Evolutionary conservation across 2,113 vertebrate species (phyloP), one percentile per base, ranked within the genome.

Genomic region (Parus major): DNA sequence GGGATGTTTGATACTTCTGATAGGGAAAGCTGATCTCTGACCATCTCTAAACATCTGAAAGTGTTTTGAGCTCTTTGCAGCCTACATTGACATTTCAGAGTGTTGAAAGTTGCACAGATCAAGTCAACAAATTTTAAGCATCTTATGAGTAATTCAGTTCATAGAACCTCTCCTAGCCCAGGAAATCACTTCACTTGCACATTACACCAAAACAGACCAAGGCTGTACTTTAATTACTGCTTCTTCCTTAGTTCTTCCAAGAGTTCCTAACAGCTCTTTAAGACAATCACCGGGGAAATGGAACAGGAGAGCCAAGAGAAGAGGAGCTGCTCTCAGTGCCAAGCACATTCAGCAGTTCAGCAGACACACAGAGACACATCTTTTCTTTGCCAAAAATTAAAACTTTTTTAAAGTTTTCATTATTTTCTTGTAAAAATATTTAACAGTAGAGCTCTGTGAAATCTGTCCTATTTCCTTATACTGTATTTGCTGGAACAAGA

Each of bases 21-120:
- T 86, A 90, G 36, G 64, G 39, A 88, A 94, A 83, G 52, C 73
- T 91, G 73, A 82, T 92, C 72, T 89, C 88, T 94, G 82, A 71
- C 52, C 44, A 44, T 16, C 88, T 94, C 92, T 83, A 68, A 93
- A 83, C 47, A 85, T 57, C 80, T 92, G 86, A 80, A 88, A 88
- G 50, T 77, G 86, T 92, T 95, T 73, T 87, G 83, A 93, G 46
- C 27, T 65, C 44, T 83, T 64, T 76, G 46, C 76, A 90, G 55
- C 88, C 93, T 80, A 83, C 82, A 17, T 18, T 80, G 55, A 29
- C 36, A 24, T 92, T 88, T 86, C 63, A 60, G 41, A n/a, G n/a
- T 25, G 29, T n/a, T 64, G 33, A 59, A 80, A 77, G 49, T 31
- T 69, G 17, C 47, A 29, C 22, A 57, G 83, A 73, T 77, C 46